phyloP scores from a whole-genome alignment of 2,797 vertebrate species.

The Melanotaenia trifasciata region DNA sequence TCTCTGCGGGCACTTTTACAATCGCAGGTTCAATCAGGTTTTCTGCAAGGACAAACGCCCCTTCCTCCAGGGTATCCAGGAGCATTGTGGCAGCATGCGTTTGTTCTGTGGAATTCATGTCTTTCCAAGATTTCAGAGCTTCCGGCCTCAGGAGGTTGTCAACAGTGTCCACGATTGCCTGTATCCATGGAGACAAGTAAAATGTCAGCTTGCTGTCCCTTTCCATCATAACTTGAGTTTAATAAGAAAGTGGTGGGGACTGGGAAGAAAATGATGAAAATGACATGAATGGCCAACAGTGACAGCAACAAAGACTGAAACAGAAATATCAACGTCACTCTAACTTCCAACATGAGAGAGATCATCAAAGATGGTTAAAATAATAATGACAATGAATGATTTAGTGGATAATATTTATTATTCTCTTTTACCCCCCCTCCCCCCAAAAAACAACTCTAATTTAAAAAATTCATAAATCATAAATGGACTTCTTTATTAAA shows the following conservation, averaged over 20 bases:
- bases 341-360: conserved; percentile 37
- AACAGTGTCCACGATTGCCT: conserved; percentile 99
- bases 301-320: conserved; percentile 52
- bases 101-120: conserved; percentile 98
- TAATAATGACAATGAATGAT: conserved; percentile 59
- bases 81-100: conserved; percentile 97
- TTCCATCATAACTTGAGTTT: conserved; percentile 54
- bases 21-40: conserved; percentile 97
- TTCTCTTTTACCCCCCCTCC: conserved; percentile 30
- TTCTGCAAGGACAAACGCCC: conserved; percentile 97
- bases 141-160: conserved; percentile 97
- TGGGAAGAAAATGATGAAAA: conserved; percentile 65
- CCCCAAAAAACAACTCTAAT: conserved; percentile 17
- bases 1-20: conserved; percentile 96
- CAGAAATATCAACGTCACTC: conserved; percentile 53
- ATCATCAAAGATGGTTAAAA: conserved; percentile 52
- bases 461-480: conserved; percentile 27
- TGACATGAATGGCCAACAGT: conserved; percentile 70
- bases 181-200: conserved; percentile 86
- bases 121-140: conserved; percentile 97
- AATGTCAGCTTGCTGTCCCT: conserved; percentile 68
- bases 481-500: conserved; percentile 45
- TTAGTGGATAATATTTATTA: conserved; percentile 38
- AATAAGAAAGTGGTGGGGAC: conserved; percentile 47
- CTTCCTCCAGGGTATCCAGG: conserved; percentile 97